Evolutionary conservation across 2,797 vertebrate genomes (phyloP).

Genomic region (Ciconia nigra): DNA sequence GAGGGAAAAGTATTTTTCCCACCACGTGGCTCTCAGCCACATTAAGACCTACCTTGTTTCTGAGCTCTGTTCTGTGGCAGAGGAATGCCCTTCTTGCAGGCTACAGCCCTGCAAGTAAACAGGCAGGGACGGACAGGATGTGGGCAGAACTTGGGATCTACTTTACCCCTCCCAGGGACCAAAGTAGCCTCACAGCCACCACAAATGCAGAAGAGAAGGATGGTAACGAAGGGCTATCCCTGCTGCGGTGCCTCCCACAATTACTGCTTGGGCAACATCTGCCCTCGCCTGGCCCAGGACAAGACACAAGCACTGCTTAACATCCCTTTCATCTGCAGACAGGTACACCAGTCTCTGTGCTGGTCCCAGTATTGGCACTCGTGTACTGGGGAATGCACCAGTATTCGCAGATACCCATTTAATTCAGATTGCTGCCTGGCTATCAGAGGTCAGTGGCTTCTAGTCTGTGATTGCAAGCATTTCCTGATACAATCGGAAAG

Average conservation of each 20-base stretch:
- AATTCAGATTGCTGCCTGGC: neutral
- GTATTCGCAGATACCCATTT: neutral
- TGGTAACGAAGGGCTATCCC: neutral
- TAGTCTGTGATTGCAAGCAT: neutral
- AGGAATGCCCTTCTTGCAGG: neutral
- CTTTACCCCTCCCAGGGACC: constrained; percentile 48
- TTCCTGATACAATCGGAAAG: neutral
- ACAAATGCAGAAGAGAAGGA: neutral
- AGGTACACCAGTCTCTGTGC: neutral
- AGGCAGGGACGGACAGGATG: constrained; percentile 50
- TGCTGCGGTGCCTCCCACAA: neutral
- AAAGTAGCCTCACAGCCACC: constrained; percentile 49
- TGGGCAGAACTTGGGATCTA: constrained; percentile 45
- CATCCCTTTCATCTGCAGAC: neutral
- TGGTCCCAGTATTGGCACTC: neutral
- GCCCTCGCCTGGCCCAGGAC: neutral
- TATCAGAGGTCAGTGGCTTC: neutral
- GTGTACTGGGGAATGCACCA: accelerated
- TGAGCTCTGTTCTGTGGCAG: neutral
- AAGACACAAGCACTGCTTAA: neutral
- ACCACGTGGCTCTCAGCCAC: neutral
- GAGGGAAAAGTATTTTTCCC: neutral
- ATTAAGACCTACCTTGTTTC: neutral
- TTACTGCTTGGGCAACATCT: neutral
- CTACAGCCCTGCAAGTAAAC: constrained; percentile 24